Base-by-base conservation (phyloP, 2,888 invertebrate genomes). In the Oscheius onirici region DNA sequence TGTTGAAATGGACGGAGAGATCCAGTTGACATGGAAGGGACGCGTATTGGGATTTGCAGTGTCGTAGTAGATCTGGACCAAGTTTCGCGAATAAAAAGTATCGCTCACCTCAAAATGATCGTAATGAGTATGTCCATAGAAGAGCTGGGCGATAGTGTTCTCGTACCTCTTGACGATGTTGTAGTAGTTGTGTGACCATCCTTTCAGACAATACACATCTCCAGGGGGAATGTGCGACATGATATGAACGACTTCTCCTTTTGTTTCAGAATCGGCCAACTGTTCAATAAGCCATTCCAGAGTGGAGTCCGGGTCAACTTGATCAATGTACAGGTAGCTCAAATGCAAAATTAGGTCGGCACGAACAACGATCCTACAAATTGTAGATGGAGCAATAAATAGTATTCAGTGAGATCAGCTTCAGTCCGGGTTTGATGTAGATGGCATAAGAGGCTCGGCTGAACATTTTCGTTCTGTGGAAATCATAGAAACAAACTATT, bases 81-180 rank as follows among this genome's bases (percentile, higher is more conserved):
- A 2, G 2, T 41, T 11, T 55, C 26, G 3, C 5, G 5, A 46
- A 46, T 5, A 46, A 17, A 46, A 11, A 3, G 8, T n/a, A 55
- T 52, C 3, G 3, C 13, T n/a, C 41, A 79, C 81, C 76, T 80
- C 76, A 66, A 95, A 95, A 88, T 95, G 95, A 88, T 96, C 95
- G 86, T 91, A 94, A 90, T 96, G 95, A 2, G 95, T 95, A 87
- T 95, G 95, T 0, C 95, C 94, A 84, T 92, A 93, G 88, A 94
- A 94, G 88, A 94, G 93, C 0, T 91, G 93, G 0, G 90, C 90
- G 70, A 95, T 92, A 26, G 91, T 93, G 34, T 91, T 90, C 26
- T 92, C 91, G 88, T 65, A 60, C 22, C 60, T 60, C 43, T 60
- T 43, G 24, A 89, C 79, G 63, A 90, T 89, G 46, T 87, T 87